phyloP scores from a whole-genome alignment of 2,113 vertebrate species.

The Hippocampus guttulatus region DNA sequence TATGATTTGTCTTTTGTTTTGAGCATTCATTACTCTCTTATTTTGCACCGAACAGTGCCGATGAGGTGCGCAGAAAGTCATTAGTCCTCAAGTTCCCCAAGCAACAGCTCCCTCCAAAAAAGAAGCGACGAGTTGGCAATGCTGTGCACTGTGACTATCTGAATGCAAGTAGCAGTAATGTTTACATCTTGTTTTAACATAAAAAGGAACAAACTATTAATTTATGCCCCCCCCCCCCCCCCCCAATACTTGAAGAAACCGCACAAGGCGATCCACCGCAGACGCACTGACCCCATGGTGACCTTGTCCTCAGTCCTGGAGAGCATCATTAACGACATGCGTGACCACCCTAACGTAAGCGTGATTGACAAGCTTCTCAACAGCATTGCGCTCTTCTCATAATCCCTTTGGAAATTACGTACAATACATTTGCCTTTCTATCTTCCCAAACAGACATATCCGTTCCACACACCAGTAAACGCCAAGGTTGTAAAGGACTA shows the following conservation, averaged over 20 bases:
- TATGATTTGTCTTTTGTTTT: not conserved
- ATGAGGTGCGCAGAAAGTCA: conserved; percentile 95
- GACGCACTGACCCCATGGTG: conserved; percentile 97
- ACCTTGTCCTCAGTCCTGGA: conserved; percentile 93
- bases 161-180: conserved; percentile 79
- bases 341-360: conserved; percentile 91
- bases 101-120: conserved; percentile 94
- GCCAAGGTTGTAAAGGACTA: conserved; percentile 97
- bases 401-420: not conserved
- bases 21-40: not conserved
- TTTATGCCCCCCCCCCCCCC: no score
- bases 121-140: conserved; percentile 91
- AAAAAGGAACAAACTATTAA: not conserved
- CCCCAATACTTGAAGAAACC: conserved; percentile 76
- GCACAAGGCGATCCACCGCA: conserved; percentile 94
- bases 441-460: conserved; percentile 80
- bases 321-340: conserved; percentile 95
- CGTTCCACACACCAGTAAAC: conserved; percentile 96
- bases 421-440: not conserved
- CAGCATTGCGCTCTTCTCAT: not conserved
- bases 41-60: conserved; percentile 74
- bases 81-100: conserved; percentile 98
- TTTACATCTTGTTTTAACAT: not conserved
- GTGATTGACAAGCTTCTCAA: not conserved
- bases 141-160: conserved; percentile 96